Conservation (phyloP, 2,113 vertebrate genomes). For the Limnothrissa miodon region DNA sequence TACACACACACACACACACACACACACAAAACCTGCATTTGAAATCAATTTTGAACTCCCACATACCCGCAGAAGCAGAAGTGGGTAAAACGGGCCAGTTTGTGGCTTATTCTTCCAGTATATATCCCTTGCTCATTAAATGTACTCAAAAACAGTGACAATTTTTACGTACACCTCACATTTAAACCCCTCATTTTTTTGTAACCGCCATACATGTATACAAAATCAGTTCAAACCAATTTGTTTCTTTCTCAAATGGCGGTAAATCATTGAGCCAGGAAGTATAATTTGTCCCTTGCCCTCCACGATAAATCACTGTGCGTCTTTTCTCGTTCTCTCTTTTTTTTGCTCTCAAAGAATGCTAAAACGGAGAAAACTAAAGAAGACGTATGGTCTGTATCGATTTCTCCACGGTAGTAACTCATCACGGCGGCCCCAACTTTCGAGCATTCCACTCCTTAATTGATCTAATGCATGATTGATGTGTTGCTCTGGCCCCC, state of each 20-base stretch:
- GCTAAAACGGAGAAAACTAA: conserved; percentile 58
- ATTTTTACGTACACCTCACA: conserved; percentile 28
- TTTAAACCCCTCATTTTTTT: conserved; percentile 54
- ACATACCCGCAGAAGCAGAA: not conserved
- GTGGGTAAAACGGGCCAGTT: not conserved
- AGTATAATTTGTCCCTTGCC: conserved; percentile 62
- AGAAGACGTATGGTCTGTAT: conserved; percentile 62
- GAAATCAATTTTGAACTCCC: not conserved
- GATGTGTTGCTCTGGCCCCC: conserved; percentile 44
- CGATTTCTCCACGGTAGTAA: conserved; percentile 47
- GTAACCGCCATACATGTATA: conserved; percentile 45
- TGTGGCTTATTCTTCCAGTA: not conserved
- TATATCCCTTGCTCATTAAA: not conserved
- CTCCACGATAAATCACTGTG: conserved; percentile 54
- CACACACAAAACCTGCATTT: not conserved
- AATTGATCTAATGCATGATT: conserved; percentile 63
- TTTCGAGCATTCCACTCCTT: conserved; percentile 45
- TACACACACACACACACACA: conserved; percentile 10
- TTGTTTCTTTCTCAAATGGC: conserved; percentile 41
- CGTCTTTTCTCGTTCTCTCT: not conserved
- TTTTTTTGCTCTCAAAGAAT: conserved; percentile 13
- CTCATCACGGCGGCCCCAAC: conserved; percentile 44
- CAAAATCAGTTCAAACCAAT: conserved; percentile 1
- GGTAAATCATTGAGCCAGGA: conserved; percentile 62
- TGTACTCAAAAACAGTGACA: not conserved